phyloP scores from a whole-genome alignment of 2,113 vertebrate genomes.

The Progne subis region DNA sequence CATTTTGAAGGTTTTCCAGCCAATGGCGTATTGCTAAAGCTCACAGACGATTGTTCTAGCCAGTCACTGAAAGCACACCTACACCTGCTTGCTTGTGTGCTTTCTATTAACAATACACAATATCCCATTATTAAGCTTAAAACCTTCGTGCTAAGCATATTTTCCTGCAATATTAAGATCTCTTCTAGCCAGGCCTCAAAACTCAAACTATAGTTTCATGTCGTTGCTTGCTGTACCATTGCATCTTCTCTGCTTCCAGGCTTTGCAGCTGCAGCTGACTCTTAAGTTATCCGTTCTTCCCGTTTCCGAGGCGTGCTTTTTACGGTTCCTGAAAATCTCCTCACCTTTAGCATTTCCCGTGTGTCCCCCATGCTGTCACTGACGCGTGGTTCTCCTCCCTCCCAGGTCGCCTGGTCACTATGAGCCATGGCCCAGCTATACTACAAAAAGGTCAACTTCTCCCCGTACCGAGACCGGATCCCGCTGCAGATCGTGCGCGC shows the following conservation, averaged over 20 bases:
- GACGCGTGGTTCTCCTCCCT: accelerated
- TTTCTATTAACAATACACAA: not conserved
- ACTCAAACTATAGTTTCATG: not conserved
- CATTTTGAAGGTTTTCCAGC: not conserved
- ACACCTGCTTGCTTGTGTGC: not conserved
- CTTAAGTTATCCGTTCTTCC: not conserved
- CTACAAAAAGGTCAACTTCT: slow-evolving; percentile 96
- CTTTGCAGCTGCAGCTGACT: not conserved
- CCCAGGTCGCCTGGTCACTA: slow-evolving; percentile 71
- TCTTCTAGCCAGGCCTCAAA: not conserved
- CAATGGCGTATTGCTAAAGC: not conserved
- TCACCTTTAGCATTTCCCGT: no score
- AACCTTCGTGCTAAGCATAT: not conserved
- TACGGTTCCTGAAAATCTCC: not conserved
- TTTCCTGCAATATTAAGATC: not conserved
- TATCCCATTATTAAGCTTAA: not conserved
- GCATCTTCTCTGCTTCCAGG: not conserved
- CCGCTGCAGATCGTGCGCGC: slow-evolving; percentile 95
- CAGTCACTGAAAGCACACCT: not conserved
- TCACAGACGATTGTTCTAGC: not conserved
- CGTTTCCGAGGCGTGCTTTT: not conserved
- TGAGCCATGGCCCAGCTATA: slow-evolving; percentile 94
- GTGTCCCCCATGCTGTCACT: not conserved
- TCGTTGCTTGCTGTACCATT: not conserved
- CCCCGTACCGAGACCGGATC: slow-evolving; percentile 94